Percentiles rank a stretch among this genome's conserved stretches.
Evolutionary conservation across 2,113 vertebrate genomes (phyloP).

Genomic region (Pavo muticus): DNA sequence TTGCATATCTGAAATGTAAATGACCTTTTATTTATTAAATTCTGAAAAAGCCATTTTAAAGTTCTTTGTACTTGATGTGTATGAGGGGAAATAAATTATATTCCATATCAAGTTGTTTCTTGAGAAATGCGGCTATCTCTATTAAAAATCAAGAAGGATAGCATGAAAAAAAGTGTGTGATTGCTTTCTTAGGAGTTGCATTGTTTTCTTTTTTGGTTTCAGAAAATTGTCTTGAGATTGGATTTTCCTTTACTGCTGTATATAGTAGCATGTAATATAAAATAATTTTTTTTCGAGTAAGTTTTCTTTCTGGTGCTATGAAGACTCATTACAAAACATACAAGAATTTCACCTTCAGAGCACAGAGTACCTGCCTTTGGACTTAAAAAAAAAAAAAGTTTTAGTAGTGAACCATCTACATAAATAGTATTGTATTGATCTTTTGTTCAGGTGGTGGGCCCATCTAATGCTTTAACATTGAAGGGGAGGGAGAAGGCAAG

Average conservation of each 20-base stretch:
- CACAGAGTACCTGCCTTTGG: not conserved
- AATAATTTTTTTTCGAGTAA: slow-evolving; percentile 59
- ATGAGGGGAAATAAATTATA: slow-evolving; percentile 18
- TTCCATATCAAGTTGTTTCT: slow-evolving; percentile 55
- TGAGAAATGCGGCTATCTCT: slow-evolving; percentile 61
- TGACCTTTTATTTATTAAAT: not conserved
- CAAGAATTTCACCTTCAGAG: not conserved
- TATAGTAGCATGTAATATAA: slow-evolving; percentile 43
- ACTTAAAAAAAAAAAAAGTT: not conserved
- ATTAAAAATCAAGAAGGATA: slow-evolving; percentile 74
- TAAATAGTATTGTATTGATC: not conserved
- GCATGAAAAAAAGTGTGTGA: slow-evolving; percentile 38
- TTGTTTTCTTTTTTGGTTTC: slow-evolving; percentile 67
- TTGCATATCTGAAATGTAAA: slow-evolving; percentile 1
- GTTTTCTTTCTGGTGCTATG: slow-evolving; percentile 9
- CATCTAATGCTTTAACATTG: not conserved
- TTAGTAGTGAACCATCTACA: not conserved
- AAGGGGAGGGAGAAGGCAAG: not conserved
- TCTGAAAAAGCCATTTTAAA: not conserved
- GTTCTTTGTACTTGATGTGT: slow-evolving; percentile 1
- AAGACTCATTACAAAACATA: slow-evolving; percentile 52
- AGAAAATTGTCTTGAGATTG: slow-evolving; percentile 74
- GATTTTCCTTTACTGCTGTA: slow-evolving; percentile 28
- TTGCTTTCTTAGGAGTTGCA: slow-evolving; percentile 65
- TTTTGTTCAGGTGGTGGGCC: not conserved